Evolutionary conservation across 2,113 vertebrate genomes (phyloP).

Genomic region (Canis aureus): DNA sequence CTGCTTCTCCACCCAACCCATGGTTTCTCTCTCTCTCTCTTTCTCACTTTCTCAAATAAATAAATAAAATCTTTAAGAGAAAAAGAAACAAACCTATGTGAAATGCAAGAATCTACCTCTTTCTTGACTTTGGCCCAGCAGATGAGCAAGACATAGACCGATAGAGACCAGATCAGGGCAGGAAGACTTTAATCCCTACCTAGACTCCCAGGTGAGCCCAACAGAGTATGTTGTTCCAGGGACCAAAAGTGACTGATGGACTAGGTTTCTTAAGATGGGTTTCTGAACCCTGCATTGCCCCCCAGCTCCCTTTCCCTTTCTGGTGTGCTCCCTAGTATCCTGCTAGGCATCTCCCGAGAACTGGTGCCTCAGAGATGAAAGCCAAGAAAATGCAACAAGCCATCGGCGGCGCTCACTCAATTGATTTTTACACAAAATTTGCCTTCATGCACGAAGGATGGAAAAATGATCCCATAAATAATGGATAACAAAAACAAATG

Average conservation of each 20-base stretch:
- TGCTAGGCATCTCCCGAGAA: slow-evolving; percentile 78
- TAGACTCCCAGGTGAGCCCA: neutral
- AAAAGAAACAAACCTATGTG: neutral
- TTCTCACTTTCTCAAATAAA: too few species aligned
- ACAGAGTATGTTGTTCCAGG: rapidly evolving
- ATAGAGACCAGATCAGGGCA: neutral
- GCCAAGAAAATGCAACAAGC: slow-evolving; percentile 86
- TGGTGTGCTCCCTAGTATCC: slow-evolving; percentile 78
- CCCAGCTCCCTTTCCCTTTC: slow-evolving; percentile 4
- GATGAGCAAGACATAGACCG: neutral
- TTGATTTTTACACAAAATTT: slow-evolving; percentile 93
- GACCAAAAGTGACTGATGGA: neutral
- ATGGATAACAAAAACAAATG: slow-evolving; percentile 91
- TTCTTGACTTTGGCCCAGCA: neutral
- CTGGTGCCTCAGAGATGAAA: slow-evolving; percentile 86
- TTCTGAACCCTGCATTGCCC: slow-evolving; percentile 29
- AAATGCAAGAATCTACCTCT: neutral
- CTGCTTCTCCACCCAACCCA: too few species aligned
- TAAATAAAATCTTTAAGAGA: too few species aligned
- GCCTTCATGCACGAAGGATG: slow-evolving; percentile 87
- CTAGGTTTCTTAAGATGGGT: neutral
- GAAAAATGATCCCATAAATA: slow-evolving; percentile 91
- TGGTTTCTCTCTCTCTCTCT: too few species aligned
- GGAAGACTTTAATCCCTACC: neutral
- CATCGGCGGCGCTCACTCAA: slow-evolving; percentile 85